phyloP scores from a whole-genome alignment of 2,888 invertebrate species.

The Rhagonycha lutea region DNA sequence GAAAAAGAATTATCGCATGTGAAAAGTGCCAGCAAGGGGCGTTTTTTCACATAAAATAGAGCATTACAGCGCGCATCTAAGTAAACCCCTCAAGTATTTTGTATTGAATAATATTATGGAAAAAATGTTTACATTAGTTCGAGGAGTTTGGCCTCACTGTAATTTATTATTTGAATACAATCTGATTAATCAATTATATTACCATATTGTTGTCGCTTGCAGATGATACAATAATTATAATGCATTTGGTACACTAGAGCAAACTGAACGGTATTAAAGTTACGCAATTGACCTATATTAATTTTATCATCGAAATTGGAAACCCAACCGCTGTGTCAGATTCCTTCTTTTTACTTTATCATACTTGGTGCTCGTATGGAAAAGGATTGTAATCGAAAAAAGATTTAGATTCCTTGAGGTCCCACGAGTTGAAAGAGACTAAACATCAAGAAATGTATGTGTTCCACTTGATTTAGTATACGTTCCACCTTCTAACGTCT shows the following conservation, averaged over 20 bases:
- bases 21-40: background rate
- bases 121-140: background rate
- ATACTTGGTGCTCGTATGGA: too few species aligned
- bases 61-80: background rate
- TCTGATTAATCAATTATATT: background rate
- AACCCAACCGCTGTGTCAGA: too few species aligned
- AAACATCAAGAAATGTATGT: too few species aligned
- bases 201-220: background rate
- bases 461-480: too few species aligned
- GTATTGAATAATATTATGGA: background rate
- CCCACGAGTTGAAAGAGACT: too few species aligned
- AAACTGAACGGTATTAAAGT: background rate
- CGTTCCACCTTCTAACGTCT: too few species aligned
- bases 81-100: slow-evolving; percentile 2
- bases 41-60: slow-evolving; percentile 1
- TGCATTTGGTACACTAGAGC: background rate
- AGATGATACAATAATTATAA: background rate
- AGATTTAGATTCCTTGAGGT: too few species aligned
- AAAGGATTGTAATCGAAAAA: too few species aligned
- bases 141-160: background rate
- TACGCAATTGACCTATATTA: too few species aligned
- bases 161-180: background rate
- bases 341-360: too few species aligned
- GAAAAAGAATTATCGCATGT: background rate
- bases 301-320: too few species aligned